A percentile compares a stretch with the other conserved stretches of the same genome.
phyloP scores from a whole-genome alignment of 1,140 invertebrate genomes.

The Grapholita molesta region DNA sequence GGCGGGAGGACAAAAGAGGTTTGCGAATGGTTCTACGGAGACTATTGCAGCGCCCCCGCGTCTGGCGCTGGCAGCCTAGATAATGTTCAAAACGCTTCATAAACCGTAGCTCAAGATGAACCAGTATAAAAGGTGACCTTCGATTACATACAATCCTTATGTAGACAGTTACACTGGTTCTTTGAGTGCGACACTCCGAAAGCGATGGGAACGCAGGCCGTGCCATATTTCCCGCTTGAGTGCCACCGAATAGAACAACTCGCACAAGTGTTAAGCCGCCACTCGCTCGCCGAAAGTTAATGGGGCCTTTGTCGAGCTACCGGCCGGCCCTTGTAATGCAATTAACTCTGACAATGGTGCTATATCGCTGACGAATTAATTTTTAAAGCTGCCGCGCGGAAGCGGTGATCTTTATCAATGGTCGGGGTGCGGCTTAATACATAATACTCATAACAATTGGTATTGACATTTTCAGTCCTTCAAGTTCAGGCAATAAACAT shows the following conservation, averaged over 20 bases:
- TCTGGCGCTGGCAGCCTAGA: conserved; percentile 54
- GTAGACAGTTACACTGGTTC: not conserved
- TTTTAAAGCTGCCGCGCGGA: conserved; percentile 44
- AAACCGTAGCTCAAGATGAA: not conserved
- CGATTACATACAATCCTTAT: not conserved
- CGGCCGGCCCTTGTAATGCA: conserved; percentile 72
- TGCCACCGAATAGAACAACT: conserved; percentile 42
- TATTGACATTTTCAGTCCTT: not conserved
- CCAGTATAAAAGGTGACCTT: not conserved
- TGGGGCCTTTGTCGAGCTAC: conserved; percentile 66
- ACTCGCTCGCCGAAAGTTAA: conserved; percentile 70
- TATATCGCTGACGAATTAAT: conserved; percentile 70
- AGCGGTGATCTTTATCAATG: conserved; percentile 22
- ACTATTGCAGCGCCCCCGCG: conserved; percentile 42
- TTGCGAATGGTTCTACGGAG: conserved; percentile 26
- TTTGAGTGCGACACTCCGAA: not conserved
- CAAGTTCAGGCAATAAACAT: too few relatives aligned
- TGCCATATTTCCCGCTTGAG: conserved; percentile 68
- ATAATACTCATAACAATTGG: conserved; percentile 7
- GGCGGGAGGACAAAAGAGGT: conserved; percentile 42
- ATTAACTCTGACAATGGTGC: conserved; percentile 69
- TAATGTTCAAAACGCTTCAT: not conserved
- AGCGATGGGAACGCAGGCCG: not conserved
- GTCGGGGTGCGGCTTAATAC: conserved; percentile 31
- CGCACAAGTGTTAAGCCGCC: conserved; percentile 52